These are phyloP conservation scores for Toxotes lorentzi DNA, from an alignment of 2,797 vertebrate species.

Conservation along the genomic window DNA sequence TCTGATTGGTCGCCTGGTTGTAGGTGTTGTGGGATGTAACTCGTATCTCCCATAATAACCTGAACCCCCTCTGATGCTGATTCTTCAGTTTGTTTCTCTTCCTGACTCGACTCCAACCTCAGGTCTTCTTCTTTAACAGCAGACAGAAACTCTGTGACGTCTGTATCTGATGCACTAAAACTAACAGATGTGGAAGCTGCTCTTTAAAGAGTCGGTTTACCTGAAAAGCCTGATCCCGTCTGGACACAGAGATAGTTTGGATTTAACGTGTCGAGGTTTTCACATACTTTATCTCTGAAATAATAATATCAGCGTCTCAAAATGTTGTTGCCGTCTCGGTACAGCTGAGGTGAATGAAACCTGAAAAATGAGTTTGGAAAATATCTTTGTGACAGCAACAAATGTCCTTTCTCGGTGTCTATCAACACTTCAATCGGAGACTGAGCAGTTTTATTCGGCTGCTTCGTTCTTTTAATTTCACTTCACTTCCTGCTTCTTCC, in stretches of 20 bases:
- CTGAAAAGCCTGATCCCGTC: no score
- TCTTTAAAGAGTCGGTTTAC: no score
- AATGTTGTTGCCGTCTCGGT: no score
- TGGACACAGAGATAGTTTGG: no score
- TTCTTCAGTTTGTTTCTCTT: neutral
- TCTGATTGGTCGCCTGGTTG: constrained; percentile 58
- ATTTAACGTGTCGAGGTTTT: no score
- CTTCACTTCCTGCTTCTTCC: neutral
- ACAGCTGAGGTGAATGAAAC: no score
- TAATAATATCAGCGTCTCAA: no score
- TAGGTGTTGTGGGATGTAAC: constrained; percentile 23
- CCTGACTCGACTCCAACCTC: neutral
- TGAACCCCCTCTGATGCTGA: neutral
- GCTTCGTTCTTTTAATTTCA: neutral
- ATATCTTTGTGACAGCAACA: no score
- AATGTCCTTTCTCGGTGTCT: neutral
- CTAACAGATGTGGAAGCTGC: no score
- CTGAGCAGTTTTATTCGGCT: neutral
- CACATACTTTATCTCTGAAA: no score
- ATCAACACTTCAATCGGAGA: neutral
- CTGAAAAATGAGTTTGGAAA: no score
- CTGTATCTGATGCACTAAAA: neutral
- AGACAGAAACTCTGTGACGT: no score
- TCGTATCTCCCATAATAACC: constrained; percentile 27
- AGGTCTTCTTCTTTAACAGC: neutral